A percentile compares a stretch with the other conserved stretches of the same genome.
phyloP scores from a whole-genome alignment of 2,888 invertebrate species.

The Melolontha melolontha region DNA sequence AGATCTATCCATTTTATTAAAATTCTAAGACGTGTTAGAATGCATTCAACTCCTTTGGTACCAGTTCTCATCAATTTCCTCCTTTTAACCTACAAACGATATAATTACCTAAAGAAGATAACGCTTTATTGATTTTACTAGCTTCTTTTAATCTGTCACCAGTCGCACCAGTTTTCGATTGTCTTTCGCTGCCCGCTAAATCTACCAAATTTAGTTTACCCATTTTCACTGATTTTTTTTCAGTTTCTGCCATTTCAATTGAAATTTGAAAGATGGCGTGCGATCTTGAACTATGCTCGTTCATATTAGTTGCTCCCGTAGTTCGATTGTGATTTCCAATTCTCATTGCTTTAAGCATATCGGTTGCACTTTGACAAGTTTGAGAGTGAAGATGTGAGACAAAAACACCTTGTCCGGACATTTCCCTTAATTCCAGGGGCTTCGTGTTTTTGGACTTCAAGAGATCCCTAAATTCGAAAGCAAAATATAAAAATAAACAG shows the following conservation, averaged over 20 bases:
- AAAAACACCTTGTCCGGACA: slow-evolving; percentile 80
- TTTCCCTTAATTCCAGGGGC: slow-evolving; percentile 73
- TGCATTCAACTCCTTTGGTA: no score
- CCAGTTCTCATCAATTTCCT: no score
- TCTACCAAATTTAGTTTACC: slow-evolving; percentile 98
- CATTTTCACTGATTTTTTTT: slow-evolving; percentile 75
- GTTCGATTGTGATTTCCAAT: slow-evolving; percentile 94
- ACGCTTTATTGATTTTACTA: slow-evolving; percentile 95
- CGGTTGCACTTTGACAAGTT: slow-evolving; percentile 92
- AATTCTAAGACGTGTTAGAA: no score
- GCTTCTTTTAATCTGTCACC: slow-evolving; percentile 95
- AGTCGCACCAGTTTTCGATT: slow-evolving; percentile 95
- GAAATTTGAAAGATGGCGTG: slow-evolving; percentile 99
- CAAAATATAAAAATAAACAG: not conserved
- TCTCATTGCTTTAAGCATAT: slow-evolving; percentile 95
- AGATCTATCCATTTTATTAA: no score
- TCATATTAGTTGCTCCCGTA: slow-evolving; percentile 77
- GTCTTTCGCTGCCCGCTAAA: slow-evolving; percentile 97
- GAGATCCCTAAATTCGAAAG: slow-evolving; percentile 70
- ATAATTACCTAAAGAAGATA: slow-evolving; percentile 87
- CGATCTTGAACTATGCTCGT: slow-evolving; percentile 96
- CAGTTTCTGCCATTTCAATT: slow-evolving; percentile 90
- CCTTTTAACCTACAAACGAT: no score
- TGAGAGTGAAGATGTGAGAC: slow-evolving; percentile 95
- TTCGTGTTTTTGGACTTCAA: slow-evolving; percentile 71